Percentiles rank a stretch among this genome's conserved stretches.
Evolutionary conservation across 2,888 invertebrate species (phyloP).

Genomic region (Leptogaster cylindrica): DNA sequence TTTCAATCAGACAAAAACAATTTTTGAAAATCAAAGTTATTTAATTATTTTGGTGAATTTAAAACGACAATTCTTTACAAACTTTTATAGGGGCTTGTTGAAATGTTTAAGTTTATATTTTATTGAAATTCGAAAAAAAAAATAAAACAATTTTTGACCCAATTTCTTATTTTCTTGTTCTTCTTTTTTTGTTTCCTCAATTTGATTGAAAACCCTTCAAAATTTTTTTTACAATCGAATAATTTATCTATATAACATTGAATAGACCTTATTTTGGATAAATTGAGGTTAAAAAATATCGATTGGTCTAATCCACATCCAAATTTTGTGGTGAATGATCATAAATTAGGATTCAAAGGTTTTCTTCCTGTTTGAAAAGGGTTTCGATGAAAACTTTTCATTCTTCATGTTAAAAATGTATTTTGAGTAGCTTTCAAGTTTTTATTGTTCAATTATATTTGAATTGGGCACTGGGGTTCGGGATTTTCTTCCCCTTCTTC

Average conservation of each 20-base stretch:
- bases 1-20: too few relatives aligned
- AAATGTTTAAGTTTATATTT: too few relatives aligned
- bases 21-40: too few relatives aligned
- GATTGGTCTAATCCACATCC: constrained; percentile 30
- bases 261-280: constrained; percentile 26
- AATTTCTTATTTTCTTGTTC: too few relatives aligned
- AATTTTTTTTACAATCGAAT: constrained; percentile 35
- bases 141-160: too few relatives aligned
- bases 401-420: not conserved
- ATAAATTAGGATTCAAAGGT: constrained; percentile 29
- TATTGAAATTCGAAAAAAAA: too few relatives aligned
- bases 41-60: too few relatives aligned
- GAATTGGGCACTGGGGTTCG: too few relatives aligned
- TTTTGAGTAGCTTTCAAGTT: not conserved
- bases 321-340: constrained; percentile 25
- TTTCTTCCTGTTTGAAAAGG: constrained; percentile 6
- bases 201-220: constrained; percentile 31
- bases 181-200: constrained; percentile 7
- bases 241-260: constrained; percentile 26
- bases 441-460: not conserved
- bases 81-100: too few relatives aligned
- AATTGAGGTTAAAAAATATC: constrained; percentile 29
- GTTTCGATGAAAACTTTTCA: constrained; percentile 20
- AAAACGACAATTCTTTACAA: too few relatives aligned
- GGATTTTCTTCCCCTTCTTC: too few relatives aligned